phyloP scores from a whole-genome alignment of 2,797 vertebrate species.

The Coccyzus lansbergi region DNA sequence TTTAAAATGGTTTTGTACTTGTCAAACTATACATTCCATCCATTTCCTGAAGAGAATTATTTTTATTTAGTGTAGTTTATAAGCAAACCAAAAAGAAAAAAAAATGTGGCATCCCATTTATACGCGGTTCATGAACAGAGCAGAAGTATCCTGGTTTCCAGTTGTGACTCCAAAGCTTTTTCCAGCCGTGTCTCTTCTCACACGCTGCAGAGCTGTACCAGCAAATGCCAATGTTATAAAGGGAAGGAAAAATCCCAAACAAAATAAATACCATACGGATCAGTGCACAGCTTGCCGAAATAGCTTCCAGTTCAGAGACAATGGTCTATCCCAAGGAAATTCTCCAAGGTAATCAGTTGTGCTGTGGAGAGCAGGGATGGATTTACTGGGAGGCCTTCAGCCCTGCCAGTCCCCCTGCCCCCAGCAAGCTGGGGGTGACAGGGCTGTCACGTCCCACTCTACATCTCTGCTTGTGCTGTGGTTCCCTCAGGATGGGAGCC shows the following conservation, averaged over 20 bases:
- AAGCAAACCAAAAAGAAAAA: slow-evolving; percentile 30
- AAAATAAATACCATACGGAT: neutral
- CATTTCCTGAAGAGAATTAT: slow-evolving; percentile 66
- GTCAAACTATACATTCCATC: slow-evolving; percentile 79
- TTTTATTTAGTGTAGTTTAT: slow-evolving; percentile 69
- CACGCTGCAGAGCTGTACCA: slow-evolving; percentile 34
- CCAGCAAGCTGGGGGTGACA: neutral
- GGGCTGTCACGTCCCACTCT: neutral
- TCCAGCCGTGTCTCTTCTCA: neutral
- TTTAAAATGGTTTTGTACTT: slow-evolving; percentile 77
- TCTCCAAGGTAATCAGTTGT: neutral
- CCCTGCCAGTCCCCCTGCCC: neutral
- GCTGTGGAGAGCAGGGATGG: neutral
- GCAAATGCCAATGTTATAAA: slow-evolving; percentile 38
- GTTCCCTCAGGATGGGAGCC: neutral
- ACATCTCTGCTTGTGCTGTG: neutral
- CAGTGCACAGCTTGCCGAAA: neutral
- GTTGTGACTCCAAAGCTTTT: slow-evolving; percentile 4
- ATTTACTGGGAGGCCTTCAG: neutral
- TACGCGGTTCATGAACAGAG: slow-evolving; percentile 8
- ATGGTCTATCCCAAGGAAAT: neutral
- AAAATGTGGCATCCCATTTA: neutral
- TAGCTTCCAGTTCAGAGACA: neutral
- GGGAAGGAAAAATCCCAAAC: neutral
- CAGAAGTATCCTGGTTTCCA: slow-evolving; percentile 23